Base-by-base conservation (phyloP, 2,113 vertebrate genomes). In the Hypomesus transpacificus region DNA sequence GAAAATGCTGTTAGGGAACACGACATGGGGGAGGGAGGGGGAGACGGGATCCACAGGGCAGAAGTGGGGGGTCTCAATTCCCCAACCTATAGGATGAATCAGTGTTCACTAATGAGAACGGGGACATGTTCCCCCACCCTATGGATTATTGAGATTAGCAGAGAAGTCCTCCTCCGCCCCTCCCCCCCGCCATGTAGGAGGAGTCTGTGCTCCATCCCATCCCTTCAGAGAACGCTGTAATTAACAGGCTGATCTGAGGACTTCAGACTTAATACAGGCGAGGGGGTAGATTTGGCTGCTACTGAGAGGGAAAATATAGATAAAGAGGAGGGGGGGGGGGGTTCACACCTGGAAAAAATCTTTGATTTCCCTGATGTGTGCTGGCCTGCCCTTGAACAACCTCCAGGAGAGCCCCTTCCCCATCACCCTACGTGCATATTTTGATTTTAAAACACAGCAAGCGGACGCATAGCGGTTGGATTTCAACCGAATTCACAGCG, bases 171-270 rank as follows among this genome's bases (percentile, higher is more conserved):
- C 80, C 34, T 31, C 79, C 73, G 71, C 76, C 67, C 51, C 71
- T 8, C 60, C 69, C 78, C 74, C 68, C 70, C 87, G 69, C 75
- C 74, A 71, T 82, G 80, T 78, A 75, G 80, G 70, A 83, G 81
- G 70, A 80, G 76, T 69, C 61, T 78, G 75, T 83, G 80, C 85
- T 88, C 84, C 81, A 84, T 85, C 82, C 87, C 88, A 87, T 88
- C 79, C 87, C 85, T 87, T 89, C 66, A 74, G 88, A 87, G 81
- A 87, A 84, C 75, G 63, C 75, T 87, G 87, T 89, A 89, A 89
- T 90, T 87, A 89, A 90, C 78, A 72, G 78, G 72, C 86, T 82
- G 82, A 85, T 87, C 86, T 89, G 86, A 88, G 87, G 73, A 82
- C 82, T 83, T 89, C 84, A 85, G 77, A 82, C 86, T 81, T 81